Conservation (phyloP, 2,113 vertebrate genomes). For the Notothenia coriiceps region DNA sequence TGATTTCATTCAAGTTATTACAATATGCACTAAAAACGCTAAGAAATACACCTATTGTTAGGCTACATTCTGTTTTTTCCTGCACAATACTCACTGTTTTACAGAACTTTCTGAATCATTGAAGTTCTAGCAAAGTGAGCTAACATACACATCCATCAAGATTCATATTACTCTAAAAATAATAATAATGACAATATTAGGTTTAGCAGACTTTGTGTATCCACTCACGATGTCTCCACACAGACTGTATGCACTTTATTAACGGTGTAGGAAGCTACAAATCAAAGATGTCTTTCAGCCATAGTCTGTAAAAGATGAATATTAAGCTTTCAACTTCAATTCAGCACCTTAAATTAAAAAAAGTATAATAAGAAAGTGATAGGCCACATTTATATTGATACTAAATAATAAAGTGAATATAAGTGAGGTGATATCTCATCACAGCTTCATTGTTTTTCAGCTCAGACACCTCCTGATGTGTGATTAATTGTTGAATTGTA, state of each 20-base stretch:
- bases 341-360: neutral
- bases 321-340: neutral
- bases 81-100: neutral
- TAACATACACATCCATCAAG: neutral
- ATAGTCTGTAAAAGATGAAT: neutral
- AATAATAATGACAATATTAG: neutral
- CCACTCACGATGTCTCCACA: neutral
- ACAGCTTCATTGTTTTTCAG: slow-evolving; percentile 16
- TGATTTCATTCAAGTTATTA: neutral
- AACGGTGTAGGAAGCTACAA: neutral
- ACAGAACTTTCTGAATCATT: slow-evolving; percentile 1
- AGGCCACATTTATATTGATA: neutral
- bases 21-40: neutral
- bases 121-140: neutral
- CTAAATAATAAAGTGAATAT: neutral
- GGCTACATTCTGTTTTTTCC: neutral
- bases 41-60: neutral
- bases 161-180: neutral
- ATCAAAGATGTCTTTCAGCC: neutral
- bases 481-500: slow-evolving; percentile 30
- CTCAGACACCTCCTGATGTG: slow-evolving; percentile 12
- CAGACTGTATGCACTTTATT: neutral
- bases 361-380: neutral
- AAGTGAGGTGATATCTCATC: neutral
- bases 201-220: neutral